Evolutionary conservation across 2,797 vertebrate genomes (phyloP).

Genomic region (Oreonectes daqikongensis): DNA sequence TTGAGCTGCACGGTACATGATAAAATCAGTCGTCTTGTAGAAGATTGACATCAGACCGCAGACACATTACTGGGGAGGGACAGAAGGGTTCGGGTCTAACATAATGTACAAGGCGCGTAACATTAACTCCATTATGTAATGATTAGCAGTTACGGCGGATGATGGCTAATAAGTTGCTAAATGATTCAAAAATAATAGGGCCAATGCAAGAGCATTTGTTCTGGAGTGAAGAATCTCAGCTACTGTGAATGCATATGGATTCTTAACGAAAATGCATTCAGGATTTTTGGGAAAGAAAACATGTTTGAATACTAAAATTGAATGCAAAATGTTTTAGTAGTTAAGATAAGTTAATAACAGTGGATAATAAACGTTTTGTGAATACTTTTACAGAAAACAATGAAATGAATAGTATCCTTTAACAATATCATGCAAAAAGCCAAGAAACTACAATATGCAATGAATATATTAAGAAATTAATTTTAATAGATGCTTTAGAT

Average conservation of each 20-base stretch:
- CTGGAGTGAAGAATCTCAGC: background rate
- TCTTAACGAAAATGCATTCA: background rate
- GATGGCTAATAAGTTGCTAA: slow-evolving; percentile 41
- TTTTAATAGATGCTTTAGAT: slow-evolving; percentile 7
- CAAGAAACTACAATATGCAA: background rate
- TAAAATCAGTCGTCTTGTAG: slow-evolving; percentile 70
- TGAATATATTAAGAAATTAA: background rate
- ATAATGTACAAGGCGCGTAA: slow-evolving; percentile 23
- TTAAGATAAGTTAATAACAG: no score
- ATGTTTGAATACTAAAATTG: background rate
- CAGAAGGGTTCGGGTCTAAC: slow-evolving; percentile 10
- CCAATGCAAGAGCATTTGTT: slow-evolving; percentile 7
- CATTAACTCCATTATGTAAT: slow-evolving; percentile 49
- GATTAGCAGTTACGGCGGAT: slow-evolving; percentile 44
- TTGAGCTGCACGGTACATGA: slow-evolving; percentile 66
- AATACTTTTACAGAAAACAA: background rate
- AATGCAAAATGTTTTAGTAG: background rate
- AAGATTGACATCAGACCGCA: slow-evolving; percentile 25
- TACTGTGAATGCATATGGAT: background rate
- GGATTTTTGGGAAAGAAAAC: background rate
- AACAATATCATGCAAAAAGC: no score
- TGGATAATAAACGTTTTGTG: background rate
- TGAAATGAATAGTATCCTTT: background rate
- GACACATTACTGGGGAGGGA: slow-evolving; percentile 7
- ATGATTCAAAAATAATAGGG: slow-evolving; percentile 46